Evolutionary conservation across 2,888 invertebrate species (phyloP), one percentile per base, ranked within the genome.

Genomic region (Pristionchus fissidentatus): DNA sequence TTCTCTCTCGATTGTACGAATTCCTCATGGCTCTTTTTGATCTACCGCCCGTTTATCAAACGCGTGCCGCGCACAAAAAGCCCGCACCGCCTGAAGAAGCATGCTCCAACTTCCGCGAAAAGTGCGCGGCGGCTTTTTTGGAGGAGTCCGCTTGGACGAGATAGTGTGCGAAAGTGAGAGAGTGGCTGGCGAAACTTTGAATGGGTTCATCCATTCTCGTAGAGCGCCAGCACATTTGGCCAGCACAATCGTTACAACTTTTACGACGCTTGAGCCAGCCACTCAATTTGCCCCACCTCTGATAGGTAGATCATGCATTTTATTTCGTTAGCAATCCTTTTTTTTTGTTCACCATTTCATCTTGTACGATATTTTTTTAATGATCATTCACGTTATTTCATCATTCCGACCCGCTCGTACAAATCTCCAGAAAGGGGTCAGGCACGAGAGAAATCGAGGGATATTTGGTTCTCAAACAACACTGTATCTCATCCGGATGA

Each of bases 171-270:
- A 5, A 70, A 41, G 38, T 26, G 41, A 70, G 70, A 70, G 70
- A 41, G 41, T 70, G 26, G 29, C 60, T 32, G 29, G 15, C 60
- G 19, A 60, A 32, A 38, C 43, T 43, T 29, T 43, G 70, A 70
- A 70, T 70, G 70, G n/a, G 41, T 26, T 70, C 70, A 70, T 70
- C 43, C 70, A 70, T 43, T 70, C 70, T 70, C 70, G 70, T 70
- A 41, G n/a, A n/a, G 41, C 41, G 32, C 3, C 5, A 66, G 66
- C 70, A 70, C 70, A 41, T 70, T 41, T 26, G 70, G n/a, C n/a
- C n/a, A 3, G 70, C 41, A 38, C 8, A 70, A 43, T 70, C 41
- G 41, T 43, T 43, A 35, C 22, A 35, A 66, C 66, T 43, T 35
- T 70, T 70, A 70, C 70, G n/a, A 35, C 41, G 38, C 19, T 38